These are phyloP conservation scores for Ridgeia piscesae DNA, from an alignment of 1,140 invertebrate genomes.

Conservation along the genomic window DNA sequence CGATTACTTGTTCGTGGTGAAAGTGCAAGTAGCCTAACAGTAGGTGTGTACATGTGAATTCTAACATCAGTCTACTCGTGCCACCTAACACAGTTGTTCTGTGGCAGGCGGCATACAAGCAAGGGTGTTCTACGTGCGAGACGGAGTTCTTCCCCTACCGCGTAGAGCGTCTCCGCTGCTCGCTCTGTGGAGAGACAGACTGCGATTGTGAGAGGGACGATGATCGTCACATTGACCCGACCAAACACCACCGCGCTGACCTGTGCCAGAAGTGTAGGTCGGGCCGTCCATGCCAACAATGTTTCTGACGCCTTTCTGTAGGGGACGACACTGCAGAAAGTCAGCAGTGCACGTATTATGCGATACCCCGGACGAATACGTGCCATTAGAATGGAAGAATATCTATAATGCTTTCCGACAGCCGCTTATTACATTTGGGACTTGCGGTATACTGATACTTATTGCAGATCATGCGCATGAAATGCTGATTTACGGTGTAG, in stretches of 20 bases:
- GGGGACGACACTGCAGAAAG: neutral
- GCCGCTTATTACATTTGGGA: neutral
- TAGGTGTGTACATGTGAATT: neutral
- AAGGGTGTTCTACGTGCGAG: constrained; percentile 38
- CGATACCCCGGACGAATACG: neutral
- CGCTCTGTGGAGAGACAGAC: constrained; percentile 29
- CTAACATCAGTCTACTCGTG: neutral
- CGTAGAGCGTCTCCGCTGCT: constrained; percentile 34
- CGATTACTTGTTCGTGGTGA: too few relatives aligned
- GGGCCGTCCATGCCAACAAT: constrained; percentile 30
- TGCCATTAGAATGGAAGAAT: neutral
- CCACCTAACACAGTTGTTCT: neutral
- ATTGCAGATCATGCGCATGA: neutral
- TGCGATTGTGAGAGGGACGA: constrained; percentile 31
- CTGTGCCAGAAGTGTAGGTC: constrained; percentile 37
- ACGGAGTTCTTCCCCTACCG: constrained; percentile 34
- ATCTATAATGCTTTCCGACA: neutral
- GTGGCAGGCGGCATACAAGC: constrained; percentile 33
- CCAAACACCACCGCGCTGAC: constrained; percentile 36
- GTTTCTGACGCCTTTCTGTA: neutral
- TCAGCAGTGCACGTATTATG: neutral
- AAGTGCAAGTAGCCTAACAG: too few relatives aligned
- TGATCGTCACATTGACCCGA: constrained; percentile 31
- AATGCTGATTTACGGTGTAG: neutral
- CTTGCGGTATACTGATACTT: neutral